A percentile compares a stretch with the other conserved stretches of the same genome.
Evolutionary conservation across 2,113 vertebrate genomes (phyloP).

Genomic region (Lipophrys pholis): DNA sequence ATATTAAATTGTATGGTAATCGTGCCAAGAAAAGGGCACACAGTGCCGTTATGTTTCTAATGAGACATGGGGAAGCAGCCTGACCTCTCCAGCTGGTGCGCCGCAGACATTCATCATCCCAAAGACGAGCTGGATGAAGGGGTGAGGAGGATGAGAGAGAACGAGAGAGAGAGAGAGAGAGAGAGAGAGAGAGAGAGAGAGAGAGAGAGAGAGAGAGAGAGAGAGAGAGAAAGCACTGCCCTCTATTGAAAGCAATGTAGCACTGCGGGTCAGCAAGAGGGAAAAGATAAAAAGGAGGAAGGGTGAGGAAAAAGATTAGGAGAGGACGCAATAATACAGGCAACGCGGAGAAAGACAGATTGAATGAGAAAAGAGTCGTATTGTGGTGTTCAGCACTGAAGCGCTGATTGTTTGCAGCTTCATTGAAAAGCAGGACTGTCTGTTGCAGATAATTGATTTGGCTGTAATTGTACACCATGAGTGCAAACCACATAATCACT

Average conservation of each 20-base stretch:
- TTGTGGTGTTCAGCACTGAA: conserved; percentile 50
- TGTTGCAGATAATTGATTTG: conserved; percentile 66
- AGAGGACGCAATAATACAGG: conserved; percentile 19
- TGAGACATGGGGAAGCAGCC: conserved; percentile 64
- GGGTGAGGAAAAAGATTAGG: not conserved
- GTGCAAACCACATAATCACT: conserved; percentile 67
- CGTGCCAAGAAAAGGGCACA: conserved; percentile 52
- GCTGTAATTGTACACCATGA: conserved; percentile 64
- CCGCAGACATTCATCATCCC: conserved; percentile 66
- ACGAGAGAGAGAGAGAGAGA: not conserved
- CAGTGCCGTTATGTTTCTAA: conserved; percentile 56
- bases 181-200: conserved; percentile 4
- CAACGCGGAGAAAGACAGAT: conserved; percentile 1
- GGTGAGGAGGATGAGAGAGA: not conserved
- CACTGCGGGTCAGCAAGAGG: conserved; percentile 39
- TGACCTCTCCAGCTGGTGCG: conserved; percentile 54
- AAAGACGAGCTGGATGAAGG: conserved; percentile 31
- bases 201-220: conserved; percentile 7
- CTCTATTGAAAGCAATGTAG: conserved; percentile 49
- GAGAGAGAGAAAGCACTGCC: conserved; percentile 38
- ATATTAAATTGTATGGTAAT: conserved; percentile 62
- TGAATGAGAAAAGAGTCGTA: conserved; percentile 16
- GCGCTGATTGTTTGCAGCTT: conserved; percentile 48
- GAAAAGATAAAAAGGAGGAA: not conserved
- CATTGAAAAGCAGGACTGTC: conserved; percentile 43